Conservation (phyloP, 2,797 vertebrate species). For the Antrozous pallidus region DNA sequence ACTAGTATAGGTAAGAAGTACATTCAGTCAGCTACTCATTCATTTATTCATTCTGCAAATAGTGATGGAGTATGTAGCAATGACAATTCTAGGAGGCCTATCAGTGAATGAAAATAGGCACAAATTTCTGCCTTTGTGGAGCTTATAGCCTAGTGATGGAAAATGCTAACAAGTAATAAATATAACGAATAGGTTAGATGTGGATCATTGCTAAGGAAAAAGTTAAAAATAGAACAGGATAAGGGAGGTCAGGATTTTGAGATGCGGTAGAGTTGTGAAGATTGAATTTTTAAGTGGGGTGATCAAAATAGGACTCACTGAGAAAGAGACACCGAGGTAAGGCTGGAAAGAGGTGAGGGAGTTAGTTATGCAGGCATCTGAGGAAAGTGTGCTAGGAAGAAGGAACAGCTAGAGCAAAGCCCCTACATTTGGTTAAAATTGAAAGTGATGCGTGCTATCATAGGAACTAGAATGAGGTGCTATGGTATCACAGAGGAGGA, state of each 20-base stretch:
- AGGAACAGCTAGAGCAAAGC: background rate
- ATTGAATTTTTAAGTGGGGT: background rate
- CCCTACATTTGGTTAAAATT: background rate
- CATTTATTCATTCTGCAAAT: constrained; percentile 6
- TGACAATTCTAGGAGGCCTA: background rate
- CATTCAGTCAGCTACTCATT: background rate
- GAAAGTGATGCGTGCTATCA: background rate
- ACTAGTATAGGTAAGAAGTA: background rate
- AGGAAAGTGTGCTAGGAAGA: background rate
- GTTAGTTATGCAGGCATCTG: background rate
- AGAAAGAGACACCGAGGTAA: background rate
- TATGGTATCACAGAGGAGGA: background rate
- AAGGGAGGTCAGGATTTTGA: background rate
- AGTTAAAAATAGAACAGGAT: background rate
- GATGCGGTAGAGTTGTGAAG: no score
- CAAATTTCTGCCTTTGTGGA: background rate
- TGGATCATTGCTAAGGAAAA: background rate
- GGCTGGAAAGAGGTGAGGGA: background rate
- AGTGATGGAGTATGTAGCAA: background rate
- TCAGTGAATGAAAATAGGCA: background rate
- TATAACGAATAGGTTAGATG: background rate
- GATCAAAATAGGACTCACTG: background rate
- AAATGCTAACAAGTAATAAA: background rate
- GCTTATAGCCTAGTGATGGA: background rate
- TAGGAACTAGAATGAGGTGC: background rate